Conservation (phyloP, 2,113 vertebrate species). For the Dicerorhinus sumatrensis region DNA sequence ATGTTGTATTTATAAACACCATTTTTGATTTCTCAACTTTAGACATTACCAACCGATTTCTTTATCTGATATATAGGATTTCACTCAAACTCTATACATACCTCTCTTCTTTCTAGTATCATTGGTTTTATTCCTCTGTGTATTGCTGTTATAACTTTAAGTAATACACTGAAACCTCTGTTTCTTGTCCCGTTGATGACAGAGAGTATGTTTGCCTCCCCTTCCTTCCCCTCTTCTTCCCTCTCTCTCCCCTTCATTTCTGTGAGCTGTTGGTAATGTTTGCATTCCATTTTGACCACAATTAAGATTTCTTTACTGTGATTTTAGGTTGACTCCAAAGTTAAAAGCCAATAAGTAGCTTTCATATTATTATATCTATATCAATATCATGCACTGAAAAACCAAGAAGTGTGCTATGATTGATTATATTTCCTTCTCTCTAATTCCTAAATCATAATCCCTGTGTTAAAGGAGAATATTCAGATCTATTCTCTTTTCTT, state of each 20-base stretch:
- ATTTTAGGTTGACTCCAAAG: conserved; percentile 9
- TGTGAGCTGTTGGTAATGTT: background rate
- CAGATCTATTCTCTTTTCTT: background rate
- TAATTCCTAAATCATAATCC: background rate
- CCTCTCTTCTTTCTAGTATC: background rate
- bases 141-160: background rate
- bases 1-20: background rate
- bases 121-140: background rate
- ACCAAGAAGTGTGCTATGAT: background rate
- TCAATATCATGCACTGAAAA: background rate
- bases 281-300: background rate
- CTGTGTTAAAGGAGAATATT: background rate
- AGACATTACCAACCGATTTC: background rate
- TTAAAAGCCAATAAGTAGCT: background rate
- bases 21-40: background rate
- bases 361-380: background rate
- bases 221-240: background rate
- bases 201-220: background rate
- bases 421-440: background rate
- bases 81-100: background rate
- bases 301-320: background rate
- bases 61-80: background rate
- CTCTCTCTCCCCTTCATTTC: background rate
- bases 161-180: background rate
- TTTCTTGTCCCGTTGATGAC: background rate